phyloP scores from a whole-genome alignment of 2,113 vertebrate genomes.

The Piprites chloris region DNA sequence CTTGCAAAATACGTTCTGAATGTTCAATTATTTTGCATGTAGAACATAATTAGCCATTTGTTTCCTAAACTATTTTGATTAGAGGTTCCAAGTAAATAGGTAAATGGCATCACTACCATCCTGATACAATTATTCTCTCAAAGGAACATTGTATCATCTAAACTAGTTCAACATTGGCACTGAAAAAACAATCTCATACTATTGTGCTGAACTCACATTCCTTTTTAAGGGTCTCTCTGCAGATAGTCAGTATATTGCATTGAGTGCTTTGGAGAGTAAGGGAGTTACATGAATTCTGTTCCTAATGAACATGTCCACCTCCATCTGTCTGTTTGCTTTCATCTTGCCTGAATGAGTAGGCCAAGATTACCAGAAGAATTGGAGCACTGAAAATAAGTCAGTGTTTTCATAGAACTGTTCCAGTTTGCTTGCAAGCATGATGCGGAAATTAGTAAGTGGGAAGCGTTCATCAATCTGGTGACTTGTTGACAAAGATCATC shows the following conservation, averaged over 20 bases:
- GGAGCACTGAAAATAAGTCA: not conserved
- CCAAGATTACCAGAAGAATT: not conserved
- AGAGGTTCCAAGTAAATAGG: not conserved
- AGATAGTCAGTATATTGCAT: not conserved
- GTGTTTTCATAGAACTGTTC: not conserved
- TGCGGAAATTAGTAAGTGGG: not conserved
- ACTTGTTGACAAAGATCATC: not conserved
- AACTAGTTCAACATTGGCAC: not conserved
- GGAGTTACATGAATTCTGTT: not conserved
- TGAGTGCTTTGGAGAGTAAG: not conserved
- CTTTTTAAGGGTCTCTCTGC: not conserved
- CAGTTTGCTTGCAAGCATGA: not conserved
- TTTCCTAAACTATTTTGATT: conserved; percentile 41
- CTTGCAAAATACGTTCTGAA: not conserved
- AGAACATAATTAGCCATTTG: conserved; percentile 36
- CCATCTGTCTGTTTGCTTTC: not conserved
- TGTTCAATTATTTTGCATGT: conserved; percentile 36
- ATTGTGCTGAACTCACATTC: not conserved
- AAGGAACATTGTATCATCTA: not conserved
- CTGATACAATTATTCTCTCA: not conserved
- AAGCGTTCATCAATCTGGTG: not conserved
- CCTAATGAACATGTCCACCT: not conserved
- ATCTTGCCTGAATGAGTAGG: not conserved
- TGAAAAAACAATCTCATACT: not conserved
- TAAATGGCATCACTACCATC: not conserved